Evolutionary conservation across 2,888 invertebrate species (phyloP), one percentile per base, ranked within the genome.

Genomic region (Calephelis perditalis): DNA sequence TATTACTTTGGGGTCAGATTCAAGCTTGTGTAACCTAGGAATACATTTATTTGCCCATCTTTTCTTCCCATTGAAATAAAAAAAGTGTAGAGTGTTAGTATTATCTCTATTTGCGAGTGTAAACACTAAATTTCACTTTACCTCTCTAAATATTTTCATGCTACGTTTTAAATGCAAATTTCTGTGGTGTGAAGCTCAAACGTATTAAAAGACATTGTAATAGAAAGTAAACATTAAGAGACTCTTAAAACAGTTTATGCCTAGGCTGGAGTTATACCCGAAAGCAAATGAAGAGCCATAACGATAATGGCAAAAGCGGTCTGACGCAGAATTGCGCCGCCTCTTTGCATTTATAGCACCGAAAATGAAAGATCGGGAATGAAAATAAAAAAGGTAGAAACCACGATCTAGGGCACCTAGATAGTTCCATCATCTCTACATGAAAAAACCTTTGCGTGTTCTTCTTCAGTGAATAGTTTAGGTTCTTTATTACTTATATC

Each of bases 341-440:
- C 76, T 75, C 79, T 81, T 81, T 81, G 81, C 81, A 82, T 84
- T 82, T 82, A 81, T 74, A 81, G 77, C 73, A 79, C 78, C 79
- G 73, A 78, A 79, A 82, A 81, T 80, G 78, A 79, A 82, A 79
- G 73, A 78, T 77, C 74, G 71, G 69, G 70, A 70, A 67, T 69
- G 73, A 74, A 75, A 78, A 75, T 76, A 71, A 69, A 76, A 75
- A 65, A 66, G 68, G 68, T 26, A 56, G 46, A 58, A 58, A 52
- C 10, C 52, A 35, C 52, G 35, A 52, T 11, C 35, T 52, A 52
- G 52, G 52, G 35, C 11, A 10, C 7, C 49, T 52, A 52, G 35
- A 35, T 36, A 0, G 52, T 11, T 6, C 40, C 6, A 40, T 40
- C 40, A 40, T 40, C 40, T 40, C 8, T 40, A 5, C 40, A 8